Base-by-base conservation (phyloP, 2,113 vertebrate species). In the Upupa epops region DNA sequence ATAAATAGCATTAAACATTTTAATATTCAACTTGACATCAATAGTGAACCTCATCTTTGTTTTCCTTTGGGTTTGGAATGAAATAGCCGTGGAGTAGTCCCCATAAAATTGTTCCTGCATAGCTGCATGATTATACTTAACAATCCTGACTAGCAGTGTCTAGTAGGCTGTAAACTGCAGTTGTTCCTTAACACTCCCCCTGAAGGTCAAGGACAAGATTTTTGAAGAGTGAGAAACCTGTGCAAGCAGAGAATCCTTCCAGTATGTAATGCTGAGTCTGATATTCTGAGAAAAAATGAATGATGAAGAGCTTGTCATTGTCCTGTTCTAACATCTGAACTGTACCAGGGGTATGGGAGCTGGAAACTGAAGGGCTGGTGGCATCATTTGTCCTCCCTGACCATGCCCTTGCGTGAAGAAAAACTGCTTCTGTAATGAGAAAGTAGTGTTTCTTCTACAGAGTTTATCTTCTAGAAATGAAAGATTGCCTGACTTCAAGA, bases 331-430 rank as follows among this genome's bases (percentile, higher is more conserved):
- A 34, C 13, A 10, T 9, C 7, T 11, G 22, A 49, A 21, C 29
- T 68, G 26, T 8, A 9, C 11, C 15, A 36, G 34, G 17, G 16
- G 4, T 21, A 3, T 18, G 19, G 56, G 56, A 46, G 20, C 14
- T 60, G 20, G 11, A 34, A 21, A 5, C 19, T 36, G 28, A 59
- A 59, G 18, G 21, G 7, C n/a, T 66, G 11, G n/a, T 48, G 73
- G 37, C 61, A 18, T 51, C 26, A 1, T 42, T 29, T 61, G 8
- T 49, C 5, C 1, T 1, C 21, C 16, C 16, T 6, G 10, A 6
- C 14, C 18, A 0, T 17, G 22, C 26, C 25, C 6, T 8, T 16
- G 3, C 19, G 13, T 14, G 25, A 29, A 48, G 8, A 28, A 20
- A 65, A 40, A 31, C 6, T 42, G 37, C 22, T 20, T 3, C 5